Percentiles rank a stretch among this genome's conserved stretches.
Evolutionary conservation across 2,797 vertebrate species (phyloP).

Genomic region (Knipowitschia caucasica): DNA sequence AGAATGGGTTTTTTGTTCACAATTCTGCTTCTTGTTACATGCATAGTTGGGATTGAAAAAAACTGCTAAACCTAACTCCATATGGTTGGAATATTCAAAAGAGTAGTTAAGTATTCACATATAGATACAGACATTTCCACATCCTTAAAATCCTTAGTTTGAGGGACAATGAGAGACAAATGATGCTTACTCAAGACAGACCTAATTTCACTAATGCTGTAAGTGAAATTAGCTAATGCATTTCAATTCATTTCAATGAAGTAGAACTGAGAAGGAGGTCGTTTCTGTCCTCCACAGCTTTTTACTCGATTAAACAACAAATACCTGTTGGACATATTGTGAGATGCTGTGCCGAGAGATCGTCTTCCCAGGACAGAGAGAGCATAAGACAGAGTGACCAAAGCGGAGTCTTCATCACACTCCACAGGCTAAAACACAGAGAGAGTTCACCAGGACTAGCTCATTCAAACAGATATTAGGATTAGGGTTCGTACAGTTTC

Average conservation of each 20-base stretch:
- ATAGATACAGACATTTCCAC: no score
- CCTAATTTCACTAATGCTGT: no score
- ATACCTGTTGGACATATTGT: slow-evolving; percentile 91
- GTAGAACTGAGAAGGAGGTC: not conserved
- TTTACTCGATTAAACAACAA: not conserved
- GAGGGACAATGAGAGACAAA: no score
- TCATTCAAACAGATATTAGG: not conserved
- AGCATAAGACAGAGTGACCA: slow-evolving; percentile 87
- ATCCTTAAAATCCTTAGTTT: no score
- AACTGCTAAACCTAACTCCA: no score
- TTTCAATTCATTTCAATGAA: not conserved
- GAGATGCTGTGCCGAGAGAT: slow-evolving; percentile 86
- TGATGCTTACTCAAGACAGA: no score
- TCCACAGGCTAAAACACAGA: slow-evolving; percentile 75
- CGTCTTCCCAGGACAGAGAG: slow-evolving; percentile 87
- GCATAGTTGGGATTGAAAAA: no score
- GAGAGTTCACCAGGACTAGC: not conserved
- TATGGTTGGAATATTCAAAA: no score
- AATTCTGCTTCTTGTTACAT: no score
- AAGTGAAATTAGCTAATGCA: not conserved
- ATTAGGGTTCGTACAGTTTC: not conserved
- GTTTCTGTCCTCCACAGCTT: not conserved
- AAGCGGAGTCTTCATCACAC: slow-evolving; percentile 83
- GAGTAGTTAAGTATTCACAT: no score
- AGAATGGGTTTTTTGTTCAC: no score